Percentiles rank a stretch among this genome's conserved stretches.
Conservation (phyloP, 1,140 invertebrate species). For the Rhopalosiphum padi region DNA sequence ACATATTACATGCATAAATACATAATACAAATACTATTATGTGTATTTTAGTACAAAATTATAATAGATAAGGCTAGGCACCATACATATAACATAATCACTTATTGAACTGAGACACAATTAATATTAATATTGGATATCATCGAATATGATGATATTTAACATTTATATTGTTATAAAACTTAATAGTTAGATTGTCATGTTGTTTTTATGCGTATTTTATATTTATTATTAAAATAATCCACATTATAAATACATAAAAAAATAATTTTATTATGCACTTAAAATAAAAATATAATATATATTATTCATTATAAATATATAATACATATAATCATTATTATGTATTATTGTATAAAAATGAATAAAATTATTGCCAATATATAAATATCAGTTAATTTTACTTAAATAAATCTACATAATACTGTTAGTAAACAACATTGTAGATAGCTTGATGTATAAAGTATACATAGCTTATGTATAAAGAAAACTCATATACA, state of each 20-base stretch:
- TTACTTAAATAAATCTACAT: background rate
- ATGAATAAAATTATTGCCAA: conserved; percentile 14
- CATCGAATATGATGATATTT: background rate
- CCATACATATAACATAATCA: background rate
- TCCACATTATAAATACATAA: background rate
- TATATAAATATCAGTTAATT: background rate
- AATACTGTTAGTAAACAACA: conserved; percentile 1
- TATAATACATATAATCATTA: background rate
- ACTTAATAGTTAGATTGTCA: background rate
- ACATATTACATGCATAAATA: background rate
- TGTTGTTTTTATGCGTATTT: background rate
- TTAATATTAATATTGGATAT: background rate
- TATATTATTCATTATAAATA: background rate
- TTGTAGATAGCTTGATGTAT: background rate
- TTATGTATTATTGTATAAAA: no score
- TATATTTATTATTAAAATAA: background rate
- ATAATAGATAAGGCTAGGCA: background rate
- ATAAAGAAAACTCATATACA: background rate
- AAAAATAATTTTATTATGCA: background rate
- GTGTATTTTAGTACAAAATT: background rate
- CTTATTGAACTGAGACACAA: background rate
- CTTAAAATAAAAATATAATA: background rate
- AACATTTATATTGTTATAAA: background rate
- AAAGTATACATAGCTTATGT: background rate
- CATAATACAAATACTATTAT: background rate